Conservation (phyloP, 2,888 invertebrate genomes). For the Bugulina stolonifera region DNA sequence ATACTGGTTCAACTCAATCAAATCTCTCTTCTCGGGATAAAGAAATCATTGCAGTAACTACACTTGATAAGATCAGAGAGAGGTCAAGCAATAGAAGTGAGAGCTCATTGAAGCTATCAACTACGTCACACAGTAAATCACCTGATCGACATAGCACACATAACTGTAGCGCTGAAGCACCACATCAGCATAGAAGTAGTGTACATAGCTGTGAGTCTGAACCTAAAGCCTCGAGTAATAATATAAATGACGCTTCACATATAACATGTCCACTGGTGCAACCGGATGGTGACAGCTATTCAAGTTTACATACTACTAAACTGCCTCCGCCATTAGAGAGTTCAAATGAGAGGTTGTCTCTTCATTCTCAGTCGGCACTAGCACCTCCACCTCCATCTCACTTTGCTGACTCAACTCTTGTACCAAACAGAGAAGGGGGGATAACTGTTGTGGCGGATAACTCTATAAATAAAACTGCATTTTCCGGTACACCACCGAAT, state of each 20-base stretch:
- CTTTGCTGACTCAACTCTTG: neutral
- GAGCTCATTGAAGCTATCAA: neutral
- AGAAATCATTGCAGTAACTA: neutral
- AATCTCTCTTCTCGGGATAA: constrained; percentile 1
- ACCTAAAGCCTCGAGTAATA: neutral
- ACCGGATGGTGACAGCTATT: constrained; percentile 5
- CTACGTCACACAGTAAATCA: neutral
- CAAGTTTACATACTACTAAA: neutral
- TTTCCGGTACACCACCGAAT: too few relatives aligned
- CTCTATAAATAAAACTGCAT: too few relatives aligned
- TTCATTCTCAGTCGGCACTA: neutral
- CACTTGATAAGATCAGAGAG: neutral
- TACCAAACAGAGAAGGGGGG: neutral
- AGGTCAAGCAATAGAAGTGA: neutral
- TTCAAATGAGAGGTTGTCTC: neutral
- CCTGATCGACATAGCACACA: neutral
- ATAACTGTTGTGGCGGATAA: too few relatives aligned
- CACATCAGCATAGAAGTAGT: neutral
- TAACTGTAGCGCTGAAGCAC: neutral
- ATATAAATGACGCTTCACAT: neutral
- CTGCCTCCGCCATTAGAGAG: neutral
- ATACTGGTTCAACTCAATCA: constrained; percentile 23
- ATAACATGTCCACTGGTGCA: neutral
- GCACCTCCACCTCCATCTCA: neutral
- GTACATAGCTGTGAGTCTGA: neutral